Evolutionary conservation across 2,113 vertebrate species (phyloP), one percentile per base, ranked within the genome.

Genomic region (Syrrhaptes paradoxus): DNA sequence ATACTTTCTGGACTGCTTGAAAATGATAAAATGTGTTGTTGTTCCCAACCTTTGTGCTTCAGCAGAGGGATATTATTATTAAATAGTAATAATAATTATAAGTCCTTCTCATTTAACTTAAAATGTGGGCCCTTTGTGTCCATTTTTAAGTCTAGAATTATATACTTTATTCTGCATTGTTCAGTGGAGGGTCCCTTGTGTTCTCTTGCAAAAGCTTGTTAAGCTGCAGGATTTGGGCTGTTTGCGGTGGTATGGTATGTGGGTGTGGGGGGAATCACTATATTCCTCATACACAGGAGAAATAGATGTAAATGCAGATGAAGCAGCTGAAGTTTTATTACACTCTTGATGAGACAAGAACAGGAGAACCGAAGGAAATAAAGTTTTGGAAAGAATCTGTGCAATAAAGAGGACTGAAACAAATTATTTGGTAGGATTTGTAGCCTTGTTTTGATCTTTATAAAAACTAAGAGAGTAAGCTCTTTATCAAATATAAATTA

Each of bases 201-300:
- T 77, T 85, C 10, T 46, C n/a, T 68, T 72, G 57, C 70, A 38
- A 13, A 46, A 43, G 52, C 22, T 59, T 84, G 29, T 54, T 84
- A 54, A 86, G 43, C 75, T 85, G 71, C 54, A 79, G 58, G 57
- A 6, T 58, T 24, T 1, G 11, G 52, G 58, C 49, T 59, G 24
- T 73, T 57, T 66, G 58, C 16, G 32, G 59, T 45, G 2, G 28
- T 41, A 16, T 36, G 41, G 32, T 6, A 4, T 32, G 31, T 52
- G 62, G 77, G 29, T 0, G 0, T 46, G 38, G 41, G n/a, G 16
- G 9, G 6, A 52, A 12, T 57, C 8, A 3, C 62, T 49, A 0
- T 49, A 28, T 48, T 92, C n/a, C n/a, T 15, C n/a, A 8, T 62
- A 28, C 29, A 8, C 3, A 28, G 45, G 34, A 92, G 28, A 26